Evolutionary conservation across 2,113 vertebrate genomes (phyloP).

Genomic region (Cathartes aura): DNA sequence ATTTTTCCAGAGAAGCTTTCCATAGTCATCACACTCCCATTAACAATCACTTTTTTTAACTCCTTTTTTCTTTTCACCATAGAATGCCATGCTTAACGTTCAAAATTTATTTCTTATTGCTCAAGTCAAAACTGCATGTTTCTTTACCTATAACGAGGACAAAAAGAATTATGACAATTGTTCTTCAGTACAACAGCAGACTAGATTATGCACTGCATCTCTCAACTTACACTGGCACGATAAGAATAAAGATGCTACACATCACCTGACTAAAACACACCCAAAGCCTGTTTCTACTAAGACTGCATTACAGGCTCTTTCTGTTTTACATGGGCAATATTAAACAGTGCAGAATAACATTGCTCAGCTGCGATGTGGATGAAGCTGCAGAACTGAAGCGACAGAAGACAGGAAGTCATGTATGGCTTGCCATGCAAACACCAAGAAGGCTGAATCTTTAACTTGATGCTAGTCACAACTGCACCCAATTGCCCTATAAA

Average conservation of each 20-base stretch:
- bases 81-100: background rate
- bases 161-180: background rate
- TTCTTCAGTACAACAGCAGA: background rate
- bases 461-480: background rate
- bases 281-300: background rate
- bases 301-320: background rate
- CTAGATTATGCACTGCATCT: background rate
- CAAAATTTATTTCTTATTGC: background rate
- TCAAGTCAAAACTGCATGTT: background rate
- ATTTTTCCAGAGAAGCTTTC: background rate
- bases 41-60: background rate
- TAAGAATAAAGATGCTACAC: background rate
- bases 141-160: background rate
- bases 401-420: background rate
- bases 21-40: background rate
- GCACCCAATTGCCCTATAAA: background rate
- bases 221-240: background rate
- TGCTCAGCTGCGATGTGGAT: background rate
- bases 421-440: rapidly evolving
- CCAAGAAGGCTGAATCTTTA: background rate
- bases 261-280: background rate
- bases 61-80: background rate
- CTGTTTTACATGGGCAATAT: background rate
- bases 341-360: background rate
- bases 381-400: background rate